A percentile compares a stretch with the other conserved stretches of the same genome.
Evolutionary conservation across 2,888 invertebrate genomes (phyloP).

Genomic region (Eucera pruinosa): DNA sequence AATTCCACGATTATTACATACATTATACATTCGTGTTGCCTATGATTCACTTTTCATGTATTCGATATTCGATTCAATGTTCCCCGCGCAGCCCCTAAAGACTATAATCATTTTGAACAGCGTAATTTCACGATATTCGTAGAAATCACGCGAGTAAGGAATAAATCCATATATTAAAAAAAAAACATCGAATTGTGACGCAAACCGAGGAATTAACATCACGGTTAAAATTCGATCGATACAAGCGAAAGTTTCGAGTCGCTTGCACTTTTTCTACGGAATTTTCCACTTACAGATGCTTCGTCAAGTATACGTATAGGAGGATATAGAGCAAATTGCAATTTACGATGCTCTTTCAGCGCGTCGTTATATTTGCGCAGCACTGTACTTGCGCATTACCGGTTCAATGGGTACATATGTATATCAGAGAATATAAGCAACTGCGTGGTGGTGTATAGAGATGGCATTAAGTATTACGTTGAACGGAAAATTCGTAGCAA

Average conservation of each 20-base stretch:
- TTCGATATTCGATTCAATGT: no score
- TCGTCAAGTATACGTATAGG: background rate
- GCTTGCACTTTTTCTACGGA: background rate
- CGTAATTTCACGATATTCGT: background rate
- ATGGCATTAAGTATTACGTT: no score
- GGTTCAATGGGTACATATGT: constrained; percentile 37
- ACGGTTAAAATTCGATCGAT: no score
- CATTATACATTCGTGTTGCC: no score
- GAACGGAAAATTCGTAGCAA: no score
- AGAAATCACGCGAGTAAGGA: background rate
- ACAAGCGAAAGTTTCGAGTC: background rate
- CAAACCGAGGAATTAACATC: background rate
- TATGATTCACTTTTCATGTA: no score
- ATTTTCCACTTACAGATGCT: constrained; percentile 2
- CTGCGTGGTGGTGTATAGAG: constrained; percentile 11
- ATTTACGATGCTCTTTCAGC: constrained; percentile 17
- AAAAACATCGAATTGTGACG: background rate
- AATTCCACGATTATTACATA: no score
- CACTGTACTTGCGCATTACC: constrained; percentile 16
- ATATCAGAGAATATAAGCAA: constrained; percentile 20
- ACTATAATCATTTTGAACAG: background rate
- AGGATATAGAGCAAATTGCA: constrained; percentile 3
- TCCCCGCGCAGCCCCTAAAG: background rate
- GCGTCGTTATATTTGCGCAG: constrained; percentile 2
- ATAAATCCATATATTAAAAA: background rate